Evolutionary conservation across 2,113 vertebrate species (phyloP), one percentile per base, ranked within the genome.

Genomic region (Scortum barcoo): DNA sequence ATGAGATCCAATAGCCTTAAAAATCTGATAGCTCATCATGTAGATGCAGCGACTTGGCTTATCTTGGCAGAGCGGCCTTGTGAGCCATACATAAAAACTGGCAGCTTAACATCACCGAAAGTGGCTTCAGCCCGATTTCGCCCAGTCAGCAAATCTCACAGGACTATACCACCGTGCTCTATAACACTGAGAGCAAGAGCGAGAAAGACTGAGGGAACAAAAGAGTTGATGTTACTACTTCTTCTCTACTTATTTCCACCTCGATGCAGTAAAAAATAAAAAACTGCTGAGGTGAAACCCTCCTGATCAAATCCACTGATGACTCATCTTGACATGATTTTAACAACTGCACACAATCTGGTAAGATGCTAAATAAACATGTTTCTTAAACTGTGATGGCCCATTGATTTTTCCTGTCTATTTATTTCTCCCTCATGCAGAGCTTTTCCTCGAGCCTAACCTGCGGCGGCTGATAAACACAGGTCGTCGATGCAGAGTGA

Each of bases 381-480:
- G 56, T 80, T 83, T 88, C 66, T 74, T 78, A 75, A 77, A 83
- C 75, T 5, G 26, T 62, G 60, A 28, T 68, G 42, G 53, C 61
- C 40, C 72, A 87, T 73, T 77, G 91, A 93, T 92, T 89, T 88
- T 62, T 68, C 51, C 77, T 80, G 84, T 91, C 87, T 88, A 82
- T 85, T 84, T 91, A 86, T 89, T 87, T 77, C 86, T 70, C 73
- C 74, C 79, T 67, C 73, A 74, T 78, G 78, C 82, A 65, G 71
- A 77, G 73, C 60, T 72, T n/a, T n/a, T 85, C 80, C 80, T 70
- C 33, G 6, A 76, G 68, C 36, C 81, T 22, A 76, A 81, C 78
- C 91, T 86, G 85, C 57, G 7, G 57, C 7, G n/a, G 65, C 86
- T 78, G 91, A 91, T 92, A 93, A 92, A 93, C 83, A 86, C 75